Evolutionary conservation across 2,888 invertebrate species (phyloP), one percentile per base, ranked within the genome.

Genomic region (Spisula subtruncata): DNA sequence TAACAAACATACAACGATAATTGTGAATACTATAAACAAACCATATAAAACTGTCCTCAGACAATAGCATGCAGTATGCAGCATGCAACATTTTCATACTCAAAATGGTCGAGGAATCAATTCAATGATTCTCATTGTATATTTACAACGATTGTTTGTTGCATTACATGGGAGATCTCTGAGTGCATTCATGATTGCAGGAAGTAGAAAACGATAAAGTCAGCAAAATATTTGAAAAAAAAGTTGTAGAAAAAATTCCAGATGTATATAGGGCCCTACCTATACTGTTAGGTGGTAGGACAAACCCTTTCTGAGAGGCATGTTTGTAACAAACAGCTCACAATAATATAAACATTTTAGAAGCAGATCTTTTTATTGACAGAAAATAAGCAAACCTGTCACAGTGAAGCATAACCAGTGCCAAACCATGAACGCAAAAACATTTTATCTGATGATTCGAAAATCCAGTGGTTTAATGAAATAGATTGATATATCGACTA

Each of bases 221-320:
- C n/a, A 60, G n/a, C n/a, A n/a, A n/a, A n/a, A n/a, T n/a, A n/a
- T n/a, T n/a, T n/a, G 8, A n/a, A 60, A 60, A 66, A 60, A 60
- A 60, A n/a, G 60, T 60, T 6, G 6, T 1, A 60, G n/a, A 60
- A 60, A n/a, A n/a, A n/a, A 60, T n/a, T n/a, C n/a, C n/a, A n/a
- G n/a, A n/a, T n/a, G n/a, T n/a, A n/a, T n/a, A n/a, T n/a, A n/a
- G n/a, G n/a, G n/a, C n/a, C n/a, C n/a, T n/a, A n/a, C n/a, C n/a
- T n/a, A n/a, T n/a, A n/a, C n/a, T n/a, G n/a, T n/a, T n/a, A n/a
- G n/a, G n/a, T n/a, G n/a, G 18, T 60, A 60, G 6, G 60, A n/a
- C 60, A 60, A 20, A 60, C 60, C 60, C 60, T n/a, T 60, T 60
- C 60, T 60, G 60, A 60, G n/a, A 60, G 60, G 60, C 60, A 20